Percentiles rank a stretch among this genome's conserved stretches.
These are phyloP conservation scores for Cyprinodon brontotheroides DNA, from an alignment of 2,113 vertebrate species.

Conservation along the genomic window DNA sequence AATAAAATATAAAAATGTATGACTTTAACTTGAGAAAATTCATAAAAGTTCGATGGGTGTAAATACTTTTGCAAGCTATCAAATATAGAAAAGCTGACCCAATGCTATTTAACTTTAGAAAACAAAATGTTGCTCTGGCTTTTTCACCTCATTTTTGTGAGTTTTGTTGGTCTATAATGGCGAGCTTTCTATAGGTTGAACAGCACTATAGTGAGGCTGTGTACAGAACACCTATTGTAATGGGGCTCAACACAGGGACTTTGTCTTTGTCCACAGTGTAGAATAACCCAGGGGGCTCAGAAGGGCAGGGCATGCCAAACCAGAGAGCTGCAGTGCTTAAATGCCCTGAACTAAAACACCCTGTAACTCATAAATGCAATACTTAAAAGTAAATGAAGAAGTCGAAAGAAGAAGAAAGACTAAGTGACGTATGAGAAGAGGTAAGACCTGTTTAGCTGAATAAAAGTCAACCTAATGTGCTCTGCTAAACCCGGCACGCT, in stretches of 20 bases:
- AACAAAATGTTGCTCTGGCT: constrained; percentile 70
- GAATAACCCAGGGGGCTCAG: constrained; percentile 83
- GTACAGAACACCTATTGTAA: constrained; percentile 84
- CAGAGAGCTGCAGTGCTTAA: constrained; percentile 40
- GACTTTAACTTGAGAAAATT: neutral
- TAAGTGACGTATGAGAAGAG: constrained; percentile 17
- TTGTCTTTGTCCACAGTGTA: constrained; percentile 86
- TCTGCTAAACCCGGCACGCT: constrained; percentile 14
- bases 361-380: constrained; percentile 51
- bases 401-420: constrained; percentile 17
- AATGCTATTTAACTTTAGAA: constrained; percentile 25
- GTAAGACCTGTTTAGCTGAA: constrained; percentile 27
- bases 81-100: constrained; percentile 67
- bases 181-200: constrained; percentile 82
- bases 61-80: constrained; percentile 35
- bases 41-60: neutral
- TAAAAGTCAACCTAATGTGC: constrained; percentile 22
- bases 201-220: constrained; percentile 83
- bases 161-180: constrained; percentile 57
- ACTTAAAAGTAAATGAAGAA: constrained; percentile 26
- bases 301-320: constrained; percentile 32
- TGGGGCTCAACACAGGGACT: constrained; percentile 80
- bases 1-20: neutral
- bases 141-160: constrained; percentile 76
- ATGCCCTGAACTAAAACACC: constrained; percentile 59